Conservation (phyloP, 2,797 vertebrate species). For the Phataginus tricuspis region DNA sequence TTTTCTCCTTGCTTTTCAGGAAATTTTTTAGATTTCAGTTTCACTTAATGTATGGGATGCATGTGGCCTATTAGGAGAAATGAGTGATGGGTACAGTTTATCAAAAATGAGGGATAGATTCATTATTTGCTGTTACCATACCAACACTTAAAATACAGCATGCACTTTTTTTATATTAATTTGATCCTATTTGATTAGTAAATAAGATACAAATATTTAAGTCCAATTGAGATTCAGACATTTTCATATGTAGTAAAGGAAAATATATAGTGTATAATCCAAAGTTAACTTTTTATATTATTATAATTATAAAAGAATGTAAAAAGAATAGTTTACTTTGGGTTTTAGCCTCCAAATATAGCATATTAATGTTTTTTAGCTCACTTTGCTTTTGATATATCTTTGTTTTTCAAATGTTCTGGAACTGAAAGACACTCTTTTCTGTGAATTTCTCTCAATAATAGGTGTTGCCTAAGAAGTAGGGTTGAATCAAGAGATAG, state of each 20-base stretch:
- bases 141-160: not conserved
- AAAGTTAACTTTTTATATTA: not conserved
- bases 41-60: not conserved
- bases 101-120: not conserved
- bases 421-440: not conserved
- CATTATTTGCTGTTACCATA: not conserved
- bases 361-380: not conserved
- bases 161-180: not conserved
- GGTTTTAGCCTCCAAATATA: not conserved
- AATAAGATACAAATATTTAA: not conserved
- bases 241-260: not conserved
- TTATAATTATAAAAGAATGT: not conserved
- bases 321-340: not conserved
- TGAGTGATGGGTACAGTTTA: not conserved
- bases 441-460: not conserved
- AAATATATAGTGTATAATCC: not conserved
- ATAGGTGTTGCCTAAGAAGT: not conserved
- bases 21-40: not conserved
- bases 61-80: not conserved
- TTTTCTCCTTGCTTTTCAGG: not conserved
- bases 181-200: not conserved
- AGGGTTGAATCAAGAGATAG: not conserved
- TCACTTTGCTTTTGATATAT: not conserved
- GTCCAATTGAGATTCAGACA: not conserved
- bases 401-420: not conserved